These are phyloP conservation scores for Pleuronectes platessa DNA, from an alignment of 2,113 vertebrate species.

Conservation along the genomic window DNA sequence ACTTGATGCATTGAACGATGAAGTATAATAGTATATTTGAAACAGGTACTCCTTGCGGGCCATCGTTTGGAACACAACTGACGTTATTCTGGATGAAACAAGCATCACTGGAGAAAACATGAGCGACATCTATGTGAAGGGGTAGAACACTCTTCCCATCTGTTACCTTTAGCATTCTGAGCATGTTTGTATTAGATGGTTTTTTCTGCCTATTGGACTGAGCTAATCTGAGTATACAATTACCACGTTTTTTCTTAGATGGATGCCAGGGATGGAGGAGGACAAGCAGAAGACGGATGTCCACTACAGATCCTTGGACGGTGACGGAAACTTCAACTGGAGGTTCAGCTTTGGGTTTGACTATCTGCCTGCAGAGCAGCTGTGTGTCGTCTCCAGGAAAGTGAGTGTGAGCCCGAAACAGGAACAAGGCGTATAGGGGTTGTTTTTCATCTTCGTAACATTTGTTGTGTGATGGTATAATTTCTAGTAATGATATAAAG, in stretches of 20 bases:
- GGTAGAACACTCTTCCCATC: conserved; percentile 78
- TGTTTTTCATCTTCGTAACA: not conserved
- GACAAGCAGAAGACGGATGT: conserved; percentile 99
- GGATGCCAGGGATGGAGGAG: conserved; percentile 97
- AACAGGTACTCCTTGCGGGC: conserved; percentile 89
- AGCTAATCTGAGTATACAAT: not conserved
- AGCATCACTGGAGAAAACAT: conserved; percentile 97
- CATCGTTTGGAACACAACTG: conserved; percentile 95
- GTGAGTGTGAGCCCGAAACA: conserved; percentile 70
- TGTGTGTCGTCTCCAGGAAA: conserved; percentile 93
- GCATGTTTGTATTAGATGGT: not conserved
- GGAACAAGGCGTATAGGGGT: not conserved
- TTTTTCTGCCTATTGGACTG: not conserved
- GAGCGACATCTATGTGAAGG: conserved; percentile 98
- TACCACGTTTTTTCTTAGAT: conserved; percentile 81
- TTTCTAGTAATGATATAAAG: not conserved
- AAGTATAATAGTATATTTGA: conserved; percentile 19
- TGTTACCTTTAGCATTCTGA: too few relatives aligned
- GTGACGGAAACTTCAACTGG: conserved; percentile 99
- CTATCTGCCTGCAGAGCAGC: conserved; percentile 94
- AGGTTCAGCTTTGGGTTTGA: conserved; percentile 97
- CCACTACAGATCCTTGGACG: conserved; percentile 96
- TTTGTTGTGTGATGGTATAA: not conserved
- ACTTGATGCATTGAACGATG: not conserved
- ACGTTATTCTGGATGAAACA: conserved; percentile 94